A percentile compares a stretch with the other conserved stretches of the same genome.
phyloP scores from a whole-genome alignment of 2,797 vertebrate genomes.

The Sebastes alutus region DNA sequence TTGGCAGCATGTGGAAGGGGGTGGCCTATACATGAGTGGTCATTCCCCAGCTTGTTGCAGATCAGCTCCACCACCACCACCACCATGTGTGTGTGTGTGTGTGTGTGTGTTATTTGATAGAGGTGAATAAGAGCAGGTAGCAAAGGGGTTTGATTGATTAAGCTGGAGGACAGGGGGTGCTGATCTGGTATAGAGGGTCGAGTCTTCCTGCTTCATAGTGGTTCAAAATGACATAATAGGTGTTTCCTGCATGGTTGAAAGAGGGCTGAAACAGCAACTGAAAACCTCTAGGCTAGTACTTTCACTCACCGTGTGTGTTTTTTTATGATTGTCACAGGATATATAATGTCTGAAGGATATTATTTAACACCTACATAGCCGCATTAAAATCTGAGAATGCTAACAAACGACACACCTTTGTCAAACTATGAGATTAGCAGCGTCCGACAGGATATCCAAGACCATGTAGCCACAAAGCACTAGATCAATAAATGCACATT shows the following conservation, averaged over 20 bases:
- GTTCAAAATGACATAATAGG: not conserved
- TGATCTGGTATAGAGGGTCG: not conserved
- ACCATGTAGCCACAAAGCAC: not conserved
- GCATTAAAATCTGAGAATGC: not conserved
- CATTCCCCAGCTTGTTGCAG: conserved; percentile 24
- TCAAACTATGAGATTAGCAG: not conserved
- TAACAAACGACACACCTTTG: conserved; percentile 19
- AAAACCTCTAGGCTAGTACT: not conserved
- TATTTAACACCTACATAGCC: not conserved
- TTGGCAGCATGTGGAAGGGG: not conserved
- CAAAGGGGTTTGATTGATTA: not conserved
- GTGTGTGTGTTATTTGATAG: not conserved
- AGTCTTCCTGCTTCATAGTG: conserved; percentile 1
- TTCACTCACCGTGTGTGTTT: not conserved
- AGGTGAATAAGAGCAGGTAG: not conserved
- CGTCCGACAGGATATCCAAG: conserved; percentile 5
- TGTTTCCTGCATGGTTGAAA: not conserved
- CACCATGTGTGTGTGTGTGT: not conserved
- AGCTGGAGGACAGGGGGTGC: not conserved
- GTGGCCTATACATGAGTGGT: conserved; percentile 23
- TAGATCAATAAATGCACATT: conserved; percentile 17
- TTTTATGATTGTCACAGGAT: not conserved
- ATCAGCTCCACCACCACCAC: conserved; percentile 14
- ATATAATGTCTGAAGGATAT: not conserved
- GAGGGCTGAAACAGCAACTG: not conserved